phyloP scores from a whole-genome alignment of 1,140 invertebrate species.

The Pseudomyrmex sp. region DNA sequence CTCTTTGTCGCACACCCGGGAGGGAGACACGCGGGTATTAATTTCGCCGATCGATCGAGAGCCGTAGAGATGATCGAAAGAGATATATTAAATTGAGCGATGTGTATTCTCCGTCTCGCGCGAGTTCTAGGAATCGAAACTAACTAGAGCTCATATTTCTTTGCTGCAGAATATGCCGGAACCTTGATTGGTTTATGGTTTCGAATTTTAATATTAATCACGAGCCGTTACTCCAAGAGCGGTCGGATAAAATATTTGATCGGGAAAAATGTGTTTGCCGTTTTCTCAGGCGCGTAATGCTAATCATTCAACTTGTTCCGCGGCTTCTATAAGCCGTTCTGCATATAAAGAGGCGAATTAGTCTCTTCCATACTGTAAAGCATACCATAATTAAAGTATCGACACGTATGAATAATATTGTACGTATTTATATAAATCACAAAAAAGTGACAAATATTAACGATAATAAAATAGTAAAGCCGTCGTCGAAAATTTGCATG shows the following conservation, averaged over 20 bases:
- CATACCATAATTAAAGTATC: background rate
- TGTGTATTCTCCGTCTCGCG: constrained; percentile 3
- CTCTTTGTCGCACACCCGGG: constrained; percentile 1
- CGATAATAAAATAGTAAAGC: background rate
- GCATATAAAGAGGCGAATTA: constrained; percentile 55
- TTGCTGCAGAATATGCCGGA: constrained; percentile 19
- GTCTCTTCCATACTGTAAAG: background rate
- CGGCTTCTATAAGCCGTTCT: constrained; percentile 2
- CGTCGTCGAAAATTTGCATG: background rate
- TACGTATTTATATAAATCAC: background rate
- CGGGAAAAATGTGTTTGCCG: constrained; percentile 42
- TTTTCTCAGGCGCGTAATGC: constrained; percentile 3
- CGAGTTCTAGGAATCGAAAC: constrained; percentile 23
- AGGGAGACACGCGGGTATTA: background rate
- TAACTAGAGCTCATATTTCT: constrained; percentile 53
- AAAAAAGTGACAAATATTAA: background rate
- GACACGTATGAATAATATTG: background rate
- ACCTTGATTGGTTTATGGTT: constrained; percentile 43
- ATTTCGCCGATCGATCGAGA: constrained; percentile 15
- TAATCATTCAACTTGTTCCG: constrained; percentile 28
- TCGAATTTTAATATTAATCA: constrained; percentile 57
- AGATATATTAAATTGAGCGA: constrained; percentile 57
- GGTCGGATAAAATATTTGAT: constrained; percentile 24
- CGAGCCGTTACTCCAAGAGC: background rate
- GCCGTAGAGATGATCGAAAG: constrained; percentile 44